Percentiles rank a stretch among this genome's conserved stretches.
Conservation (phyloP, 2,113 vertebrate genomes). For the Cyprinodon variegatus region DNA sequence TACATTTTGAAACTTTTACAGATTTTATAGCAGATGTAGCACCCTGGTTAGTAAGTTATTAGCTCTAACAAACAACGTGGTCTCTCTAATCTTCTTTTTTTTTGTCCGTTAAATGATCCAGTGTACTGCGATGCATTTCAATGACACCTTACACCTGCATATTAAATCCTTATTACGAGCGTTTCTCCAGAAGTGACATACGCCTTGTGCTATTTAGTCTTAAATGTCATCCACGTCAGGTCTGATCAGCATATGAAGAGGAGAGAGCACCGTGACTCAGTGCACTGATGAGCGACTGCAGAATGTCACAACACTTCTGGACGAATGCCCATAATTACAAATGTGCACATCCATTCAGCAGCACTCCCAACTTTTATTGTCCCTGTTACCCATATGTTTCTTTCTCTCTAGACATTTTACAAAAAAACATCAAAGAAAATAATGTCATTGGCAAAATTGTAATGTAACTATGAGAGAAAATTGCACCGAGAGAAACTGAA, state of each 20-base stretch:
- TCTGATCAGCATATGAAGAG: constrained; percentile 67
- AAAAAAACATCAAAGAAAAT: neutral
- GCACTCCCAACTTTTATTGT: neutral
- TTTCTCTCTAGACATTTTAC: neutral
- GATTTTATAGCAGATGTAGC: constrained; percentile 32
- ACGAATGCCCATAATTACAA: constrained; percentile 21
- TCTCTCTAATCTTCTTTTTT: constrained; percentile 63
- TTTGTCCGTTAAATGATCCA: constrained; percentile 59
- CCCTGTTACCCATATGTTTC: neutral
- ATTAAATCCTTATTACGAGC: constrained; percentile 67
- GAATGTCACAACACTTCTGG: constrained; percentile 55
- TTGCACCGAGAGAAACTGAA: constrained; percentile 52
- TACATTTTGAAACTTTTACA: constrained; percentile 20
- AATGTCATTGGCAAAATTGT: neutral
- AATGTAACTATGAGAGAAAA: constrained; percentile 42
- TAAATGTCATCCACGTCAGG: constrained; percentile 73
- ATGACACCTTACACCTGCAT: constrained; percentile 46
- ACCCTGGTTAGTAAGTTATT: constrained; percentile 62
- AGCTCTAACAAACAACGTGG: constrained; percentile 62
- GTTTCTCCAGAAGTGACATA: constrained; percentile 59
- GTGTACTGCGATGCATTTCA: constrained; percentile 50
- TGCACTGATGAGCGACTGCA: constrained; percentile 58
- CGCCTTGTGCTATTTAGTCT: constrained; percentile 73
- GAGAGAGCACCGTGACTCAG: constrained; percentile 46
- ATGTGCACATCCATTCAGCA: constrained; percentile 9